Base-by-base conservation (phyloP, 2,113 vertebrate genomes). In the Collichthys lucidus region DNA sequence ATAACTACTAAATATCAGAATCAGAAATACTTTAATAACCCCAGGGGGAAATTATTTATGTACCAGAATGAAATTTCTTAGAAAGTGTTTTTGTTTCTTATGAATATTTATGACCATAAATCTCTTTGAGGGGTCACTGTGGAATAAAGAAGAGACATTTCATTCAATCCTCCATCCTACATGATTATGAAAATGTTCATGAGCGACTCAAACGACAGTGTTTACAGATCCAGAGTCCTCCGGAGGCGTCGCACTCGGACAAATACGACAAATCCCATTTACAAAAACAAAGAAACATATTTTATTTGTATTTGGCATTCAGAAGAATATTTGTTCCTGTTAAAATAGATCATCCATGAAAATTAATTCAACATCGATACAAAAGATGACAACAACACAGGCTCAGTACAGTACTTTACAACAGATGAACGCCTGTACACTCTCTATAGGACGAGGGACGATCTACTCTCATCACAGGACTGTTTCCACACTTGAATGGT, bases 261-360 rank as follows among this genome's bases (percentile, higher is more conserved):
- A 66, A 57, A 65, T 29, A 65, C 5, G 11, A 60, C 40, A 46
- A 42, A 56, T 1, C 0, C 0, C 17, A 12, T 46, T 31, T 71
- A 80, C 14, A 68, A 76, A 19, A 83, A 62, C 29, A 63, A 35
- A 47, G 12, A 57, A 77, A 82, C 68, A 16, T 31, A n/a, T 40
- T 73, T 86, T 74, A 74, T 87, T 89, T 67, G 5, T 4, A 35
- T 67, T 68, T 66, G 31, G 31, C 63, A 62, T 60, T 79, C 69
- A 42, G 42, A 55, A 75, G 46, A 82, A 80, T 55, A 78, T 88
- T 70, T 77, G 55, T 83, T 77, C 74, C 16, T 80, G 72, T 62
- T 70, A 86, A 91, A 88, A 90, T 75, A 84, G 52, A 86, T 17
- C 55, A 24, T 61, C 19, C 22, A 80, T 10, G 65, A 78, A 70